phyloP scores from a whole-genome alignment of 2,888 invertebrate genomes.

The Magallana nippona region DNA sequence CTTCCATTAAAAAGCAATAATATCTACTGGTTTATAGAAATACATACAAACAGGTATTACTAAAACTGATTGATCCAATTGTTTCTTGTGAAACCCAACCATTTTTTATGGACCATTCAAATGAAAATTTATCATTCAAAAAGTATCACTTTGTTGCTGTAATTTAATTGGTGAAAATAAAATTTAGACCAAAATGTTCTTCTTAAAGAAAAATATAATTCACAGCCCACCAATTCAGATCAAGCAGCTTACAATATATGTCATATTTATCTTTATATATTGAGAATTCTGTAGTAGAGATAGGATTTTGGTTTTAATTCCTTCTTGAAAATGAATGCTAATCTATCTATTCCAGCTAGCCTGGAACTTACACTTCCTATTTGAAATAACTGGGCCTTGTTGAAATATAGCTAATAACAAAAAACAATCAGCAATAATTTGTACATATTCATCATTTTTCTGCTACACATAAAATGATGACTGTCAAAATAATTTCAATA shows the following conservation, averaged over 20 bases:
- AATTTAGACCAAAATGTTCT: too few relatives aligned
- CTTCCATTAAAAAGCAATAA: background rate
- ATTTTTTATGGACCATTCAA: too few relatives aligned
- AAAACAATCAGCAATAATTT: background rate
- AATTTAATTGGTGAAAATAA: too few relatives aligned
- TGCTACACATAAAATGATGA: background rate
- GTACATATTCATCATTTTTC: background rate
- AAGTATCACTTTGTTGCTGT: too few relatives aligned
- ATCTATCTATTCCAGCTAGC: background rate
- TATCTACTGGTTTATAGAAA: background rate
- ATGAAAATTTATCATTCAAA: too few relatives aligned
- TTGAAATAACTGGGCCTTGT: constrained; percentile 7
- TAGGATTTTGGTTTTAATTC: background rate
- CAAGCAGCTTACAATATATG: too few relatives aligned
- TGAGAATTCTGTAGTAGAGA: background rate
- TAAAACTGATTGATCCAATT: too few relatives aligned
- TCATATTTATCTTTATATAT: too few relatives aligned
- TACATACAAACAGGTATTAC: background rate
- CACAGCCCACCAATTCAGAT: too few relatives aligned
- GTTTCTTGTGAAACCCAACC: too few relatives aligned
- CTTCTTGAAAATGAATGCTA: background rate
- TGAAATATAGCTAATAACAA: constrained; percentile 22
- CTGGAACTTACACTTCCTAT: constrained; percentile 21
- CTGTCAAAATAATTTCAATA: background rate
- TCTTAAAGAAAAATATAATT: too few relatives aligned